Percentiles rank a stretch among this genome's conserved stretches.
phyloP scores from a whole-genome alignment of 2,797 vertebrate species.

The Enteromius mattozi region DNA sequence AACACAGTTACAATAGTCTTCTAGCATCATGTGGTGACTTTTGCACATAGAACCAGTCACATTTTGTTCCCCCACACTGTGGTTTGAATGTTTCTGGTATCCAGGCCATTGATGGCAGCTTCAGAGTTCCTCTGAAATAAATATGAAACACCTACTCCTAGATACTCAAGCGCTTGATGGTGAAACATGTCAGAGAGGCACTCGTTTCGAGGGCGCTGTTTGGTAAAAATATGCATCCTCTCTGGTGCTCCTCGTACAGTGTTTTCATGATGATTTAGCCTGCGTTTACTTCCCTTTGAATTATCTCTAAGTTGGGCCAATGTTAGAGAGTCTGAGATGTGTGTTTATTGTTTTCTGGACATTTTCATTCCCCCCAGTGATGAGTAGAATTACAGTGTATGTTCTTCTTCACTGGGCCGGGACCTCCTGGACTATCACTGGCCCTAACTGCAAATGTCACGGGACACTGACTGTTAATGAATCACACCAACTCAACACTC shows the following conservation, averaged over 20 bases:
- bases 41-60: not conserved
- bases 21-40: not conserved
- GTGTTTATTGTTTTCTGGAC: not conserved
- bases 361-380: not conserved
- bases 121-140: conserved; percentile 17
- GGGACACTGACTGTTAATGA: conserved; percentile 45
- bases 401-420: conserved; percentile 37
- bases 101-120: not conserved
- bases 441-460: conserved; percentile 43
- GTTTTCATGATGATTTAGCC: conserved; percentile 8
- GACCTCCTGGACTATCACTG: conserved; percentile 35
- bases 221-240: conserved; percentile 15
- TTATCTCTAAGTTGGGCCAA: not conserved
- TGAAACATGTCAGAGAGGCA: conserved; percentile 26
- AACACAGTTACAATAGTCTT: not conserved
- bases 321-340: conserved; percentile 19
- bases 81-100: not conserved
- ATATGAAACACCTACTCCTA: conserved; percentile 25
- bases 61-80: not conserved
- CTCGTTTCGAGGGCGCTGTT: conserved; percentile 8
- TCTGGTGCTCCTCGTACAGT: not conserved
- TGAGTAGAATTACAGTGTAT: conserved; percentile 29
- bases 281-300: conserved; percentile 5
- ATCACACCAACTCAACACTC: conserved; percentile 18
- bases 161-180: not conserved